A percentile compares a stretch with the other conserved stretches of the same genome.
Evolutionary conservation across 2,888 invertebrate genomes (phyloP).

Genomic region (Hypselothyrea guttata): DNA sequence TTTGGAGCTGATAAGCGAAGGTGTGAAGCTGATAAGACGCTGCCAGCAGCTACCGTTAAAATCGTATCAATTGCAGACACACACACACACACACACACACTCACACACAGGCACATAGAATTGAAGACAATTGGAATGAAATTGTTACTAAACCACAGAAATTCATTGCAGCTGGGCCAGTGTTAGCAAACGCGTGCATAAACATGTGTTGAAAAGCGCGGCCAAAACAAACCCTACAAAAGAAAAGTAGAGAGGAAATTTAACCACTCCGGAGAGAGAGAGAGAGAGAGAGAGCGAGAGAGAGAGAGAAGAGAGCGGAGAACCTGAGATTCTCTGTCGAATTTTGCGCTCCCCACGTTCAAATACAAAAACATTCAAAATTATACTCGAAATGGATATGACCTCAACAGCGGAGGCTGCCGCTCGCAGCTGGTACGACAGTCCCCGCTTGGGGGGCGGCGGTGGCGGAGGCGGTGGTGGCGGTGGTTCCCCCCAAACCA

Average conservation of each 20-base stretch:
- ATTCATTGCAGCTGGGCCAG: conserved; percentile 63
- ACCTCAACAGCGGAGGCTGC: conserved; percentile 83
- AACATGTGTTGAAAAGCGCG: conserved; percentile 43
- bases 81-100: conserved; percentile 15
- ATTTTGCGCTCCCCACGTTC: conserved; percentile 62
- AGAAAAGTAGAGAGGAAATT: conserved; percentile 1
- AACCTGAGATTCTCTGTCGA: conserved; percentile 29
- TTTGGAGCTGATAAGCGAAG: conserved; percentile 53
- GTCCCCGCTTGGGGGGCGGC: conserved; percentile 82
- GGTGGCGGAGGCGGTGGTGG: conserved; percentile 67
- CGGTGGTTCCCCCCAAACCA: conserved; percentile 80
- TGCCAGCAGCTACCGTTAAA: conserved; percentile 59
- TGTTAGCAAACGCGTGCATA: conserved; percentile 42
- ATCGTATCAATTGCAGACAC: conserved; percentile 51
- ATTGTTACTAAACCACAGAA: conserved; percentile 32
- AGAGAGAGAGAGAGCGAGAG: conserved; percentile 1
- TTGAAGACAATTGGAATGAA: conserved; percentile 28
- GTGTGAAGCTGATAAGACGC: conserved; percentile 55
- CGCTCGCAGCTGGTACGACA: conserved; percentile 83
- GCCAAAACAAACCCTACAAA: conserved; percentile 5
- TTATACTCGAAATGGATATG: conserved; percentile 83
- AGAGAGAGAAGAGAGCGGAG: conserved; percentile 24
- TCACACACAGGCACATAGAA: conserved; percentile 2
- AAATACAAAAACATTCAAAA: conserved; percentile 80
- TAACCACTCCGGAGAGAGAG: neutral